These are phyloP conservation scores for Pangasius larnaudii DNA, from an alignment of 2,797 vertebrate species.

Conservation along the genomic window DNA sequence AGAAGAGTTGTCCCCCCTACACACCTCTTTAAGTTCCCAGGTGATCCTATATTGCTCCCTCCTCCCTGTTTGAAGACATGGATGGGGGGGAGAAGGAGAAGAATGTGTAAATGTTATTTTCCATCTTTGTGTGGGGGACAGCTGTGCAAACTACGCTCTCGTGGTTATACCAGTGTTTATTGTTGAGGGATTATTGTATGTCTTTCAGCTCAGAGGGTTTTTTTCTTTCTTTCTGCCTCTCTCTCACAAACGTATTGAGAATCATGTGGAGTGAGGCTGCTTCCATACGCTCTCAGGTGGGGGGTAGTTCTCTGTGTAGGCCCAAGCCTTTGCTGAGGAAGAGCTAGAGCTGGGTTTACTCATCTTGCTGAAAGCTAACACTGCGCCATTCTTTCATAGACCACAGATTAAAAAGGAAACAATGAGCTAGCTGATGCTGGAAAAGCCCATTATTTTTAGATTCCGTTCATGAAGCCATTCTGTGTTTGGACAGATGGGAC, in stretches of 20 bases:
- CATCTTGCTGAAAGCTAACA: constrained; percentile 51
- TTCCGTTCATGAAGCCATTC: constrained; percentile 43
- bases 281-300: constrained; percentile 42
- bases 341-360: constrained; percentile 49
- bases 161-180: constrained; percentile 63
- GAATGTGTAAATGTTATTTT: constrained; percentile 68
- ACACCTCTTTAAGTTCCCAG: constrained; percentile 57
- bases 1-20: constrained; percentile 46
- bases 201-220: constrained; percentile 51
- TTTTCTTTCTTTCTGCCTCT: constrained; percentile 32
- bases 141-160: constrained; percentile 68
- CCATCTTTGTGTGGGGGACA: constrained; percentile 63
- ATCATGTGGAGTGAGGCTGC: constrained; percentile 38
- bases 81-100: constrained; percentile 28
- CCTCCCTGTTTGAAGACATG: constrained; percentile 55
- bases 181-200: constrained; percentile 64
- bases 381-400: constrained; percentile 44
- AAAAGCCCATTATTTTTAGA: constrained; percentile 56
- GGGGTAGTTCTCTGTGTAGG: constrained; percentile 38
- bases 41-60: constrained; percentile 53
- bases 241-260: constrained; percentile 54
- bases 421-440: constrained; percentile 51
- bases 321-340: constrained; percentile 32
- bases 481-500: constrained; percentile 66
- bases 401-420: constrained; percentile 58